Conservation (phyloP, 2,113 vertebrate species). For the Trogon melanurus region DNA sequence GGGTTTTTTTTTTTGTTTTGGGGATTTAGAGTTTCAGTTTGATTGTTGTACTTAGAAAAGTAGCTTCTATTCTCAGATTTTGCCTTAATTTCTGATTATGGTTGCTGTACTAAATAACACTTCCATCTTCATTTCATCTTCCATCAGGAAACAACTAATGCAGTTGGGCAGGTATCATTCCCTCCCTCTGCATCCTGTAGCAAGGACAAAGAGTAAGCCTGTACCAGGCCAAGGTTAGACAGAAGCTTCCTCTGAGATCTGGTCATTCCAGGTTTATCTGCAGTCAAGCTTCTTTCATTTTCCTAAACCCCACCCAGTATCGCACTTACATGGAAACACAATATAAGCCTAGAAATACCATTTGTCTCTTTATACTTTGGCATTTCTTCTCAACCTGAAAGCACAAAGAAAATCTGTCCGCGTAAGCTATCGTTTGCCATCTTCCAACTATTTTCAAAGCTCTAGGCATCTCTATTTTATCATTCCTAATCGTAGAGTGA, state of each 20-base stretch:
- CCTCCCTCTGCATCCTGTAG: not conserved
- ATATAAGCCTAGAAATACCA: not conserved
- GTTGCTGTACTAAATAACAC: not conserved
- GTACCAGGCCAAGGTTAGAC: not conserved
- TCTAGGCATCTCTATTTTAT: not conserved
- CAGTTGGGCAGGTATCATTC: not conserved
- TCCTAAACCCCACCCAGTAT: not conserved
- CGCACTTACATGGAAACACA: not conserved
- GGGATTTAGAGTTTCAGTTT: not conserved
- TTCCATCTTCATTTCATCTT: not conserved
- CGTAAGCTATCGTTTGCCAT: not conserved
- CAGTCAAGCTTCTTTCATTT: not conserved
- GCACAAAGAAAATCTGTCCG: not conserved
- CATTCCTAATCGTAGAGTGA: not conserved
- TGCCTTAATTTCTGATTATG: not conserved
- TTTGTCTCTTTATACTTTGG: not conserved
- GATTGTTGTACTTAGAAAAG: not conserved
- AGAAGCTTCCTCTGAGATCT: not conserved
- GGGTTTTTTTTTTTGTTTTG: too few relatives aligned
- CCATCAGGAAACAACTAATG: not conserved
- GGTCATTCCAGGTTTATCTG: not conserved
- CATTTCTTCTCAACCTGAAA: slow-evolving; percentile 13
- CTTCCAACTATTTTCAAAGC: not conserved
- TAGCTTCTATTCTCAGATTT: not conserved
- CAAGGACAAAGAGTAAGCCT: not conserved